These are phyloP conservation scores for Etia nguti DNA, from an alignment of 2,113 vertebrate genomes.

Conservation along the genomic window DNA sequence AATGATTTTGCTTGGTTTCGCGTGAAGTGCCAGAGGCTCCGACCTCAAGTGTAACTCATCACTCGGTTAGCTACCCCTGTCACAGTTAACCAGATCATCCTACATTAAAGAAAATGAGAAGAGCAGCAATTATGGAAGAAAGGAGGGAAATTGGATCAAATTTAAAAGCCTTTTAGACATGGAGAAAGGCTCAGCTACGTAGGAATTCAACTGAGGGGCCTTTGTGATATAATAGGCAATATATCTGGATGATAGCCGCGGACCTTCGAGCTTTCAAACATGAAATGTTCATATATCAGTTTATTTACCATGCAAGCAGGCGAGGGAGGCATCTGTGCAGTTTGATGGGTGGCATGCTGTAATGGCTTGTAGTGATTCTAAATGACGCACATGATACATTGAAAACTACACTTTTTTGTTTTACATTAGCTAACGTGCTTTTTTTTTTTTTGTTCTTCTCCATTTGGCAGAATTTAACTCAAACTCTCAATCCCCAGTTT, in stretches of 20 bases:
- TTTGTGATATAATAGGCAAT: constrained; percentile 40
- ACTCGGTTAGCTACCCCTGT: constrained; percentile 37
- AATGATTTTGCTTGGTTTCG: neutral
- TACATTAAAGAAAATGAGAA: constrained; percentile 64
- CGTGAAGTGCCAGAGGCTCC: constrained; percentile 1
- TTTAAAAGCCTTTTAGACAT: constrained; percentile 59
- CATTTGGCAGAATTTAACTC: neutral
- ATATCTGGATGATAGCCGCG: constrained; percentile 7
- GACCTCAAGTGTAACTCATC: constrained; percentile 43
- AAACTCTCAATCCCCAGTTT: neutral
- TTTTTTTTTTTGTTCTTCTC: neutral
- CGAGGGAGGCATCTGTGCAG: neutral
- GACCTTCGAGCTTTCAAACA: neutral
- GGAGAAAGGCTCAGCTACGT: constrained; percentile 2
- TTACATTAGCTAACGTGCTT: neutral
- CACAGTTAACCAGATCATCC: constrained; percentile 65
- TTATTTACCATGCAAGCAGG: neutral
- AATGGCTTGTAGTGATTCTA: neutral
- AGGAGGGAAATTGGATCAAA: constrained; percentile 56
- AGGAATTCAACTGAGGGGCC: constrained; percentile 33
- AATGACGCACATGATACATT: neutral
- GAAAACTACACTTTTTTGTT: neutral
- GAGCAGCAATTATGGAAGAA: constrained; percentile 53
- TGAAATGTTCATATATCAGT: constrained; percentile 19
- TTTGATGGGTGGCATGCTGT: neutral